These are phyloP conservation scores for Trypoxylus dichotomus DNA, from an alignment of 1,140 invertebrate species.

Conservation along the genomic window DNA sequence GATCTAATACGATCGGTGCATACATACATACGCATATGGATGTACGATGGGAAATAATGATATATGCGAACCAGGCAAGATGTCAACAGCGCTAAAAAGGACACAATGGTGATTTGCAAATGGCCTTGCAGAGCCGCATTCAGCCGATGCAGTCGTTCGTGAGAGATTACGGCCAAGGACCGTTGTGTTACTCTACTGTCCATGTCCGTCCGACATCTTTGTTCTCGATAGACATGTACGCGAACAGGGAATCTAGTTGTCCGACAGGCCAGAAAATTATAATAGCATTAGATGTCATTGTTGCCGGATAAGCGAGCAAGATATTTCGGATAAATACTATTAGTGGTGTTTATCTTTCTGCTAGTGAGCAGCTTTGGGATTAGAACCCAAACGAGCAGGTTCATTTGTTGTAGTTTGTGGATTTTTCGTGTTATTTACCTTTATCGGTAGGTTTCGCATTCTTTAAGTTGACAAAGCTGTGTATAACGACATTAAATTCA, in stretches of 20 bases:
- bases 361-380: not conserved
- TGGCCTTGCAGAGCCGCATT: constrained; percentile 31
- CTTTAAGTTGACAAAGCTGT: not conserved
- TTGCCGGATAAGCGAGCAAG: constrained; percentile 11
- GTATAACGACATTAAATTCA: too few relatives aligned
- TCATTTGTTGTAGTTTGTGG: not conserved
- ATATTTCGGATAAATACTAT: constrained; percentile 11
- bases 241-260: not conserved
- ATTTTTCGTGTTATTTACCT: not conserved
- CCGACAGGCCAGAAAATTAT: constrained; percentile 34
- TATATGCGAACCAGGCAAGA: not conserved
- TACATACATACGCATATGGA: not conserved
- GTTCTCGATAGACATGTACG: not conserved
- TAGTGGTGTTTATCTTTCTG: not conserved
- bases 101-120: constrained; percentile 32
- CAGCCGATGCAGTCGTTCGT: constrained; percentile 28
- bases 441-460: not conserved
- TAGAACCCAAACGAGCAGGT: not conserved
- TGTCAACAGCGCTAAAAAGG: constrained; percentile 23
- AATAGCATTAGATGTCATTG: constrained; percentile 35
- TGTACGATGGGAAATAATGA: not conserved
- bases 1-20: too few relatives aligned
- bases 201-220: not conserved
- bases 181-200: not conserved
- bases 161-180: constrained; percentile 32